phyloP scores from a whole-genome alignment of 1,140 invertebrate species.

The Ceratina japonica region DNA sequence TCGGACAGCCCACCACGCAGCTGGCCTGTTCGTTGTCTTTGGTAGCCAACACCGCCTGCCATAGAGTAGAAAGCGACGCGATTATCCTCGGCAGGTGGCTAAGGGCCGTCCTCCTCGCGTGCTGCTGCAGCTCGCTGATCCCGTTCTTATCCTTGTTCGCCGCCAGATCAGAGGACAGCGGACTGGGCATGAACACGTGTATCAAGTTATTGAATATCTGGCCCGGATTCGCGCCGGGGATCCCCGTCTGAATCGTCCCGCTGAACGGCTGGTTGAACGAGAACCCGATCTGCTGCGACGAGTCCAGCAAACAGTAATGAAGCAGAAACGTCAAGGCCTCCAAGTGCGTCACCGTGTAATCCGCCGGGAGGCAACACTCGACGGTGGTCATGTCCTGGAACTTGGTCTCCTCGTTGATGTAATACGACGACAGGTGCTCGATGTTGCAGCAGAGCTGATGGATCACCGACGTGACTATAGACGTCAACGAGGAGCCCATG shows the following conservation, averaged over 20 bases:
- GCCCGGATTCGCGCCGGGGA: too few species aligned
- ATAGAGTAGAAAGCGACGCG: constrained; percentile 88
- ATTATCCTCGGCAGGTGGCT: too few species aligned
- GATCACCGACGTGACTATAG: constrained; percentile 88
- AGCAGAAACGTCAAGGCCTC: constrained; percentile 91
- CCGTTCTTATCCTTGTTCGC: too few species aligned
- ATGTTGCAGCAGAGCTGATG: constrained; percentile 92
- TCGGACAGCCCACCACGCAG: constrained; percentile 81
- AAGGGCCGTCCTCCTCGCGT: too few species aligned
- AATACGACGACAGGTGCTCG: constrained; percentile 82
- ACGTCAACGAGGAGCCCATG: constrained; percentile 86
- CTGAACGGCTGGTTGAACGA: too few species aligned
- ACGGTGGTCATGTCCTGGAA: constrained; percentile 71
- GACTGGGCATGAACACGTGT: too few species aligned
- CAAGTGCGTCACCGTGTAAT: constrained; percentile 89
- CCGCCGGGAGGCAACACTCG: constrained; percentile 82
- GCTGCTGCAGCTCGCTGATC: too few species aligned
- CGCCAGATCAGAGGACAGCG: too few species aligned
- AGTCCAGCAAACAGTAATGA: constrained; percentile 92
- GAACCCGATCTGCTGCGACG: constrained; percentile 83
- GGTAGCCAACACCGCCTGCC: constrained; percentile 84
- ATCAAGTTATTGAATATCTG: too few species aligned
- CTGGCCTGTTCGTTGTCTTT: constrained; percentile 79
- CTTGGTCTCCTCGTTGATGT: constrained; percentile 72
- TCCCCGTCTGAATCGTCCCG: too few species aligned